Percentiles rank a stretch among this genome's conserved stretches.
Conservation (phyloP, 2,113 vertebrate genomes). For the Amia ocellicauda region DNA sequence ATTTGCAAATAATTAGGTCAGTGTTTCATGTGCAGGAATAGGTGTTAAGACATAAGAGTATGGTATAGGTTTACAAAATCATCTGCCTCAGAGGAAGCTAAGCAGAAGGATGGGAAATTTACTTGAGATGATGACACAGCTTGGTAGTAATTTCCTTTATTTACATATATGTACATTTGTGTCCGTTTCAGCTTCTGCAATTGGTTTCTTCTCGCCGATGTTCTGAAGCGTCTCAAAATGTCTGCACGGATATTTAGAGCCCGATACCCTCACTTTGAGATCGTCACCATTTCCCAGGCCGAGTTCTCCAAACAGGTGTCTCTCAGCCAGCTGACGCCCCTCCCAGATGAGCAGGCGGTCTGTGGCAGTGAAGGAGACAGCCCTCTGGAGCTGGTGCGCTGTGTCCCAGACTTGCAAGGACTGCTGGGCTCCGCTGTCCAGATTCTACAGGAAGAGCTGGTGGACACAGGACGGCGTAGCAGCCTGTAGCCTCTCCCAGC, state of each 20-base stretch:
- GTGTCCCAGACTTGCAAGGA: conserved; percentile 84
- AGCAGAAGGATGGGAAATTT: no score
- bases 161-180: no score
- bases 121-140: no score
- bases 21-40: no score
- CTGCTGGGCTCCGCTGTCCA: conserved; percentile 83
- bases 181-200: conserved; percentile 79
- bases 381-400: conserved; percentile 86
- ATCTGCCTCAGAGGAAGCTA: no score
- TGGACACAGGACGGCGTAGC: conserved; percentile 38
- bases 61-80: no score
- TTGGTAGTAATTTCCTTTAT: no score
- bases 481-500: conserved; percentile 50
- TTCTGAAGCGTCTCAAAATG: conserved; percentile 90
- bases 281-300: conserved; percentile 71
- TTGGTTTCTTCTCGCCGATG: conserved; percentile 91
- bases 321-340: conserved; percentile 83
- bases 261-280: conserved; percentile 88
- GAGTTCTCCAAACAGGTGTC: conserved; percentile 85
- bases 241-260: conserved; percentile 91
- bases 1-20: background rate
- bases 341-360: conserved; percentile 52
- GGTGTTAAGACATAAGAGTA: no score
- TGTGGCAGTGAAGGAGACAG: conserved; percentile 60
- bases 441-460: conserved; percentile 51